A percentile compares a stretch with the other conserved stretches of the same genome.
These are phyloP conservation scores for Ceratotherium simum DNA, from an alignment of 2,113 vertebrate genomes.

Conservation along the genomic window DNA sequence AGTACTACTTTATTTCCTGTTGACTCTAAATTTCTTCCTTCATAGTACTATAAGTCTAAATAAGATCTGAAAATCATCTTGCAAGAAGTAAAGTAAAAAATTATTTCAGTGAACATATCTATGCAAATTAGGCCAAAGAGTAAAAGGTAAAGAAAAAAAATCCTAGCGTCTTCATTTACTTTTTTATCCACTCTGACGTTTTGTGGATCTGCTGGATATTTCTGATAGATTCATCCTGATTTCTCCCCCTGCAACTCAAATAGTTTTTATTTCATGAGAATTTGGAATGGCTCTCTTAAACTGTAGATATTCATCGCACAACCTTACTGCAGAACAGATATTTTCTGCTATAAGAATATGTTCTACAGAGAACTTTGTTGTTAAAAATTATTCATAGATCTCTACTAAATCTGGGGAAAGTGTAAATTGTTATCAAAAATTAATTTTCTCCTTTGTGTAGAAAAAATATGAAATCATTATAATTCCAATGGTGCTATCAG, in stretches of 20 bases:
- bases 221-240: background rate
- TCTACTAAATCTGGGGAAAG: slow-evolving; percentile 42
- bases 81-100: background rate
- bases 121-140: background rate
- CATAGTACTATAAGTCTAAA: background rate
- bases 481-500: slow-evolving; percentile 67
- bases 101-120: background rate
- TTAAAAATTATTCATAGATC: slow-evolving; percentile 63
- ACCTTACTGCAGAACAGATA: background rate
- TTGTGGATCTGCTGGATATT: background rate
- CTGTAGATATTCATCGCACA: background rate
- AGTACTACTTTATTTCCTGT: background rate
- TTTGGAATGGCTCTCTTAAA: background rate
- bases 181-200: background rate
- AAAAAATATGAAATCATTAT: slow-evolving; percentile 67
- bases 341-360: slow-evolving; percentile 33
- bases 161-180: background rate
- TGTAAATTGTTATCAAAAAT: slow-evolving; percentile 76
- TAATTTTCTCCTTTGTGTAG: slow-evolving; percentile 74
- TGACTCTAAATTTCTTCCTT: background rate
- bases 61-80: background rate
- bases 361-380: background rate
- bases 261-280: slow-evolving; percentile 12
- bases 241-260: background rate
- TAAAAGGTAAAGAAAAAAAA: background rate